Evolutionary conservation across 2,113 vertebrate genomes (phyloP), one percentile per base, ranked within the genome.

Genomic region (Callipepla californica): DNA sequence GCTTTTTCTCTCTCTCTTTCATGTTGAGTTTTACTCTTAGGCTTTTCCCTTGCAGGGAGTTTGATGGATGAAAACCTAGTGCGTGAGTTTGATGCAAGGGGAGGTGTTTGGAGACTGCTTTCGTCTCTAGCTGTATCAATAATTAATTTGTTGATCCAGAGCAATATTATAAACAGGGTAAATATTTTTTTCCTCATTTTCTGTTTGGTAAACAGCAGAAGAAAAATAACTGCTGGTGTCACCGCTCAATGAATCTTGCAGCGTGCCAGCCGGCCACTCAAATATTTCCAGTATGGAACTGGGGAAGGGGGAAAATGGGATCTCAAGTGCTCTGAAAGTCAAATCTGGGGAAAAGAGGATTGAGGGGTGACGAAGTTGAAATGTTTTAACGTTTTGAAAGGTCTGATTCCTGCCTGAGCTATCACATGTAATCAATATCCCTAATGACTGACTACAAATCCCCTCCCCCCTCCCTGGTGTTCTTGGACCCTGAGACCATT

Each of bases 91-190:
- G 77, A 92, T 70, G 68, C 20, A 20, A 44, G 3, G 70, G 61
- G 87, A 76, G 67, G 69, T 84, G 59, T 92, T 65, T 74, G 84
- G 87, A 93, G 85, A 40, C 51, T 79, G 87, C 66, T 89, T 81
- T 90, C 17, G 4, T 92, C 63, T 90, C 78, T 79, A 9, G 74
- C 20, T 68, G 18, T 57, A 94, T 95, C 74, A 91, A 94, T 95
- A 89, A 91, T 95, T 92, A 63, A 93, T 85, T 65, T 79, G 93
- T 84, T 92, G 78, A 89, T 95, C 77, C 62, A 38, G 70, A 83
- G 65, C 32, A 59, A 81, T 80, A 68, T 72, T 80, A 84, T 67
- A 89, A 94, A 90, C 59, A 87, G 59, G 38, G 50, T 57, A 90
- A 92, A 90, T 77, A 48, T 14, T 6, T 25, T 23, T 26, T 12